phyloP scores from a whole-genome alignment of 2,888 invertebrate genomes.

The Beris chalybata region DNA sequence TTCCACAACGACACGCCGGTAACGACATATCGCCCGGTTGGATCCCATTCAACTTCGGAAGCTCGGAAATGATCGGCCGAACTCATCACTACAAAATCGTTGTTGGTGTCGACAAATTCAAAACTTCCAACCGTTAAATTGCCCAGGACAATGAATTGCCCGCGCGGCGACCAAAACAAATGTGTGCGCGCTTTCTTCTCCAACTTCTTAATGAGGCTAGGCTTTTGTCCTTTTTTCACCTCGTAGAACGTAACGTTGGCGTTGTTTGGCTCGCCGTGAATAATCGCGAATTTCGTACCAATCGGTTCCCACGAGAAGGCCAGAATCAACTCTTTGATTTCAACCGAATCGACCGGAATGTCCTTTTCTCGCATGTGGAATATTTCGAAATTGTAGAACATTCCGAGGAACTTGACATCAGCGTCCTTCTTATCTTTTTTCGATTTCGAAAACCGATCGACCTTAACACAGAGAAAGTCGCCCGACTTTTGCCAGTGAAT shows the following conservation, averaged over 20 bases:
- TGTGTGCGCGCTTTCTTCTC: slow-evolving; percentile 90
- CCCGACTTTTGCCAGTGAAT: slow-evolving; percentile 99
- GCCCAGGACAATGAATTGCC: slow-evolving; percentile 93
- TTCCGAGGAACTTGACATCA: slow-evolving; percentile 92
- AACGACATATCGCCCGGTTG: slow-evolving; percentile 95
- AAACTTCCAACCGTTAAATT: slow-evolving; percentile 86
- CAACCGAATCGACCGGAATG: slow-evolving; percentile 96
- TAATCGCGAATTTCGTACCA: slow-evolving; percentile 94
- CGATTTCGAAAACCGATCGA: slow-evolving; percentile 84
- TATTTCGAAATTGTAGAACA: slow-evolving; percentile 98
- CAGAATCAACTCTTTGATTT: slow-evolving; percentile 89
- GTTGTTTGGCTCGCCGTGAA: slow-evolving; percentile 83
- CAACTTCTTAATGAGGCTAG: slow-evolving; percentile 81
- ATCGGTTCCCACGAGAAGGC: slow-evolving; percentile 99
- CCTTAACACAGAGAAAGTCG: slow-evolving; percentile 96
- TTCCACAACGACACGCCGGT: slow-evolving; percentile 96
- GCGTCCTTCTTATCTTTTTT: slow-evolving; percentile 90
- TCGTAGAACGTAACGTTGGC: slow-evolving; percentile 92
- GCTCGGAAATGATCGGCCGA: slow-evolving; percentile 90
- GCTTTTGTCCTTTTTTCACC: slow-evolving; percentile 86
- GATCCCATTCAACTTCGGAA: slow-evolving; percentile 99
- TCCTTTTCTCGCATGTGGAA: slow-evolving; percentile 98
- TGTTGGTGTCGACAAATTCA: slow-evolving; percentile 91
- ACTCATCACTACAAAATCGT: slow-evolving; percentile 94
- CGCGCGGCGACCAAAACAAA: slow-evolving; percentile 93